phyloP scores from a whole-genome alignment of 1,140 invertebrate species.

The Aphelenchoides avenae region DNA sequence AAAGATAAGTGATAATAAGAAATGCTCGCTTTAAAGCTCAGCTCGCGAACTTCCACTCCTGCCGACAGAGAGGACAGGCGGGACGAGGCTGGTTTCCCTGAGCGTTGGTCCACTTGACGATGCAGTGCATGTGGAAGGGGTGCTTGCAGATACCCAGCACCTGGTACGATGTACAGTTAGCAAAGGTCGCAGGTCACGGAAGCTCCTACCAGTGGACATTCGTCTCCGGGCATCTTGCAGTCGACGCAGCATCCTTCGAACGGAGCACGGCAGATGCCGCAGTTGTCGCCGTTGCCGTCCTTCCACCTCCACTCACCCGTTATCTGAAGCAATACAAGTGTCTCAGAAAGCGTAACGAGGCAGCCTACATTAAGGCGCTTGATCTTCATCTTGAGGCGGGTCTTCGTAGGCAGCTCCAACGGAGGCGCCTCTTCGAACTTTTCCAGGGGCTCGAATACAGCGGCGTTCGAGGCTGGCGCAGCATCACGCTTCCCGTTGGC shows the following conservation, averaged over 20 bases:
- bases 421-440: constrained; percentile 24
- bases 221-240: constrained; percentile 94
- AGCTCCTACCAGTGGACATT: constrained; percentile 75
- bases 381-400: constrained; percentile 21
- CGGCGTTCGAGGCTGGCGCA: too few relatives aligned
- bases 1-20: too few relatives aligned
- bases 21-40: too few relatives aligned
- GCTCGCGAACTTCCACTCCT: constrained; percentile 73
- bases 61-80: constrained; percentile 96
- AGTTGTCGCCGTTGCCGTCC: constrained; percentile 95
- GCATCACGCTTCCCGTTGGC: too few relatives aligned
- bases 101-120: constrained; percentile 97
- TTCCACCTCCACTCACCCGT: constrained; percentile 83
- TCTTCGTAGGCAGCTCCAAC: constrained; percentile 26
- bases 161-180: constrained; percentile 60
- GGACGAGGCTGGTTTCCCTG: constrained; percentile 73
- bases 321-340: constrained; percentile 21
- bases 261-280: constrained; percentile 95
- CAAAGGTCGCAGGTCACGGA: constrained; percentile 13
- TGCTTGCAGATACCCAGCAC: constrained; percentile 98
- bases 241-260: constrained; percentile 98
- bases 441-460: constrained; percentile 19
- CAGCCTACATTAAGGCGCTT: constrained; percentile 19
- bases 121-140: constrained; percentile 99
- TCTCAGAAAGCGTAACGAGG: neutral